Evolutionary conservation across 1,140 invertebrate species (phyloP), one percentile per base, ranked within the genome.

Genomic region (Cydia strobilella): DNA sequence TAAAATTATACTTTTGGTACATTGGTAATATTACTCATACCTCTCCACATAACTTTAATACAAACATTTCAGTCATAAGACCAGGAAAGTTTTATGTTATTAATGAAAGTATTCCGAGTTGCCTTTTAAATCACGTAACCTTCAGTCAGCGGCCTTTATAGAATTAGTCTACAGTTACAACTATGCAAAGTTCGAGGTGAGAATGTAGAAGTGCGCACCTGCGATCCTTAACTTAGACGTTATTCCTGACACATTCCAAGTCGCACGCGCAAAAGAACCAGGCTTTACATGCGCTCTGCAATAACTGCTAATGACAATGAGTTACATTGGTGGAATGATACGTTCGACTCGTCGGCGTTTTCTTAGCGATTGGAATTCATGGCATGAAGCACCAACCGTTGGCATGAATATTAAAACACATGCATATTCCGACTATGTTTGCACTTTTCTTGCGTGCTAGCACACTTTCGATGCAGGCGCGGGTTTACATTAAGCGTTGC

Each of bases 361-460:
- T n/a, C 9, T 23, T 18, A 59, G 54, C 18, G 0, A 23, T 23
- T 12, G 18, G 7, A 59, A 59, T 12, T 1, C 10, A 54, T 35
- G 25, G 20, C 72, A 54, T 23, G 72, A 51, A 54, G 48, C 54
- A 23, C 9, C 54, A 59, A 59, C 31, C 59, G 59, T 63, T 18
- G 73, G 59, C 25, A 74, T 74, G 73, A 74, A 74, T 74, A 74
- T 74, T 74, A 74, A 74, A 31, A n/a, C 54, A 74, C 73, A 66
- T 66, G 73, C 62, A 74, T 74, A 74, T 74, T 74, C 73, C 62
- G 39, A 66, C 62, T 65, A 23, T 66, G 73, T 74, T 74, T 74
- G 73, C 59, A 74, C 73, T 65, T 74, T 74, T 74, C 73, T 45
- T 65, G 73, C 73, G 15, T 74, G 73, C 42, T 74, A 15, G 27